Evolutionary conservation across 1,140 invertebrate species (phyloP).

Genomic region (Lepidurus arcticus): DNA sequence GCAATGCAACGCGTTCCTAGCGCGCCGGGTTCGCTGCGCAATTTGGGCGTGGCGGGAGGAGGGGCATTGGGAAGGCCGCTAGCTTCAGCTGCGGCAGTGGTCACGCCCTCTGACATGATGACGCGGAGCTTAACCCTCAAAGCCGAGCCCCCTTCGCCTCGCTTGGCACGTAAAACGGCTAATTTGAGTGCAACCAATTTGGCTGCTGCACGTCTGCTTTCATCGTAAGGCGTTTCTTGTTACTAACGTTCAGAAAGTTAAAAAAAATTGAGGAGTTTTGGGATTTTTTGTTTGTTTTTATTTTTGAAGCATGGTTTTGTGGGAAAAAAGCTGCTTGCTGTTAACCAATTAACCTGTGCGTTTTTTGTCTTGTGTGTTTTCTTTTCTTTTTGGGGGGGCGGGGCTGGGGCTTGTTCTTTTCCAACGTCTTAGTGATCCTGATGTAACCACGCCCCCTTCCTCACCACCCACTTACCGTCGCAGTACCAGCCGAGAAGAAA

Average conservation of each 20-base stretch:
- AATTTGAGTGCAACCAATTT: conserved; percentile 32
- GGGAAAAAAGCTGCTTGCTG: conserved; percentile 25
- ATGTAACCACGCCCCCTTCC: conserved; percentile 52
- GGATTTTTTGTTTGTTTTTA: conserved; percentile 29
- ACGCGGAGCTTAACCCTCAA: conserved; percentile 25
- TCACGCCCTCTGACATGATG: conserved; percentile 58
- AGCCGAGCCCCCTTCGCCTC: conserved; percentile 35
- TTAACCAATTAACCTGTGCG: conserved; percentile 34
- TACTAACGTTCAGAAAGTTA: conserved; percentile 23
- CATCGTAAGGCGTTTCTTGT: conserved; percentile 27
- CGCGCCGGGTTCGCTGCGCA: conserved; percentile 51
- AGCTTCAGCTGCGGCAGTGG: conserved; percentile 41
- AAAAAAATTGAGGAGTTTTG: not conserved
- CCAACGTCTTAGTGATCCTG: conserved; percentile 31
- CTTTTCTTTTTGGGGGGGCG: conserved; percentile 43
- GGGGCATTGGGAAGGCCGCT: not conserved
- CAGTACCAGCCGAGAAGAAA: conserved; percentile 59
- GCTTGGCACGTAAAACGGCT: conserved; percentile 37
- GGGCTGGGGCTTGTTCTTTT: conserved; percentile 28
- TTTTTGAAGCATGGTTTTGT: conserved; percentile 28
- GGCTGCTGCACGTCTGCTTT: conserved; percentile 24
- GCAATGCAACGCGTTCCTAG: conserved; percentile 51
- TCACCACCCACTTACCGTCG: conserved; percentile 60
- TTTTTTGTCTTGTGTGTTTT: conserved; percentile 34
- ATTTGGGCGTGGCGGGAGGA: not conserved